Percentiles rank a stretch among this genome's conserved stretches.
phyloP scores from a whole-genome alignment of 2,888 invertebrate species.

The Drosophila borborema region DNA sequence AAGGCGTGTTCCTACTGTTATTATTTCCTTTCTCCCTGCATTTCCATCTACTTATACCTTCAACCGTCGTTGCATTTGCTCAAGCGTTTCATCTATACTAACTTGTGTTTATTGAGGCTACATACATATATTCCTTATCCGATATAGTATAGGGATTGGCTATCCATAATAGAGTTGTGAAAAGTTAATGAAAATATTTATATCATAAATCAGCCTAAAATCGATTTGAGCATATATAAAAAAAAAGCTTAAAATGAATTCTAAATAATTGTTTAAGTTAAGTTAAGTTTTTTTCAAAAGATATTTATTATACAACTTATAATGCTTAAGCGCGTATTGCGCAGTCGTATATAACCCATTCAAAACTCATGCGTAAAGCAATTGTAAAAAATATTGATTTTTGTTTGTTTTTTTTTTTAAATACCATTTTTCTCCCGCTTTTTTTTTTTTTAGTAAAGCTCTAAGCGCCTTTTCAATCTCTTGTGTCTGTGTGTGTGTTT shows the following conservation, averaged over 20 bases:
- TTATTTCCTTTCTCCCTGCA: not conserved
- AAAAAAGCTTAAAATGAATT: too few species aligned
- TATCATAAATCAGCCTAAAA: too few species aligned
- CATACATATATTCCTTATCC: not conserved
- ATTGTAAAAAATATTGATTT: constrained; percentile 64
- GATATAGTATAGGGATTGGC: not conserved
- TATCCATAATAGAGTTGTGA: not conserved
- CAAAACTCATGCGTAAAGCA: constrained; percentile 35
- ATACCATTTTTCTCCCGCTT: not conserved
- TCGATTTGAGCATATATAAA: too few species aligned
- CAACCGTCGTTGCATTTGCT: too few species aligned
- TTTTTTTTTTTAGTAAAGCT: constrained; percentile 4
- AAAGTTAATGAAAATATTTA: too few species aligned
- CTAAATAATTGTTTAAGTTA: too few species aligned
- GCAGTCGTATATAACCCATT: not conserved
- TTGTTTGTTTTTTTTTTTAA: constrained; percentile 16
- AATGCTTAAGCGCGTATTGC: not conserved
- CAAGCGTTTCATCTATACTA: too few species aligned
- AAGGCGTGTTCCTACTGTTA: not conserved
- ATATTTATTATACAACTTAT: not conserved
- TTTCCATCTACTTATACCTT: too few species aligned
- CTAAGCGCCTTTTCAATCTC: constrained; percentile 23
- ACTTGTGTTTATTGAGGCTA: not conserved
- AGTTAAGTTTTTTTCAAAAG: too few species aligned
- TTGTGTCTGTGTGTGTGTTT: not conserved